phyloP scores from a whole-genome alignment of 1,140 invertebrate genomes.

The Mamestra configurata region DNA sequence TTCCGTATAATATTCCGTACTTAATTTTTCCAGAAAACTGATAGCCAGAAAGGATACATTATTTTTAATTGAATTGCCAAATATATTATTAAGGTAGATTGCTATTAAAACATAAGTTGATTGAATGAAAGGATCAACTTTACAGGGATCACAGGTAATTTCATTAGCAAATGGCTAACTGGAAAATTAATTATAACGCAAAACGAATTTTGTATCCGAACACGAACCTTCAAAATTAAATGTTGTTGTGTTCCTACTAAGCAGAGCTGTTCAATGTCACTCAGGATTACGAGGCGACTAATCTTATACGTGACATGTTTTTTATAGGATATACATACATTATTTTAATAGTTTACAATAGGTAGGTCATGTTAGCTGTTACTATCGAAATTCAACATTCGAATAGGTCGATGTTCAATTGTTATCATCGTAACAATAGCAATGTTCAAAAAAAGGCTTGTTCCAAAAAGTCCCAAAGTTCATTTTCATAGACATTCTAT shows the following conservation, averaged over 20 bases:
- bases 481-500: slow-evolving; percentile 9
- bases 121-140: not conserved
- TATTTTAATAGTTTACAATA: slow-evolving; percentile 7
- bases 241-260: not conserved
- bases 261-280: slow-evolving; percentile 5
- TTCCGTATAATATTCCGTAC: too few relatives aligned
- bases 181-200: slow-evolving; percentile 29
- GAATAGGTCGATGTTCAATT: slow-evolving; percentile 9
- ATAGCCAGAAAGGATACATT: not conserved
- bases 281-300: slow-evolving; percentile 32
- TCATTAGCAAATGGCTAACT: slow-evolving; percentile 41
- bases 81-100: not conserved
- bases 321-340: not conserved
- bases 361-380: not conserved
- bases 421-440: slow-evolving; percentile 13
- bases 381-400: not conserved
- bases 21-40: too few relatives aligned
- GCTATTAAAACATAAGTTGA: not conserved
- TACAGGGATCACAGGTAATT: slow-evolving; percentile 10
- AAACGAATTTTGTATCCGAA: slow-evolving; percentile 24
- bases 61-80: not conserved
- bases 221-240: slow-evolving; percentile 30
- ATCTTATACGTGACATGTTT: slow-evolving; percentile 19
- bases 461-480: not conserved
- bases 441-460: not conserved